Conservation (phyloP, 2,797 vertebrate genomes). For the Paedocypris micromegethes region DNA sequence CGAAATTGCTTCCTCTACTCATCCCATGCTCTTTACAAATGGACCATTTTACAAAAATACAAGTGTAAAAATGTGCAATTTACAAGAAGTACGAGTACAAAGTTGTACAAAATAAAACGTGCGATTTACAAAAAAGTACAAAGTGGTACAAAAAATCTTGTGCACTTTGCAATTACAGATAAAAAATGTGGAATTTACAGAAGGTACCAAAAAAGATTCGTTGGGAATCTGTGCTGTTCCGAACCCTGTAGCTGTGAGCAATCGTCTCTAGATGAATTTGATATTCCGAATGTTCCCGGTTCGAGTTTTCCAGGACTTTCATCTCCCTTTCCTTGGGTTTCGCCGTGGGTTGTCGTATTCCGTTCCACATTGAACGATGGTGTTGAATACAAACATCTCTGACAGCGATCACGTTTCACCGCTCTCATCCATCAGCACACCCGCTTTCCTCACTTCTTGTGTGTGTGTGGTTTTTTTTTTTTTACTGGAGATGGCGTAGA, state of each 20-base stretch:
- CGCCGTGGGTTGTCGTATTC: slow-evolving; percentile 30
- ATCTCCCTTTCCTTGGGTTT: slow-evolving; percentile 32
- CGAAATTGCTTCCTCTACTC: too few relatives aligned
- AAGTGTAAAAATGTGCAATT: too few relatives aligned
- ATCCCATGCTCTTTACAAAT: too few relatives aligned
- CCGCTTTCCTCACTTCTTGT: background rate
- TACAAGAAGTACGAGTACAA: too few relatives aligned
- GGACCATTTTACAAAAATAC: too few relatives aligned
- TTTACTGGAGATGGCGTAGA: slow-evolving; percentile 6
- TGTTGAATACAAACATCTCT: slow-evolving; percentile 28
- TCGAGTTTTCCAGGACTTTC: slow-evolving; percentile 9
- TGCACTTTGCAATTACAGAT: too few relatives aligned
- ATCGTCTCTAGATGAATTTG: slow-evolving; percentile 11
- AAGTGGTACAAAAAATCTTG: too few relatives aligned
- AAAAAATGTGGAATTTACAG: too few relatives aligned
- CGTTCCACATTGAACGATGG: slow-evolving; percentile 31
- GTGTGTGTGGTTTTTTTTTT: background rate
- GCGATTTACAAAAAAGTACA: too few relatives aligned
- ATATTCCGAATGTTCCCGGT: slow-evolving; percentile 19
- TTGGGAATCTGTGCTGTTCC: slow-evolving; percentile 2
- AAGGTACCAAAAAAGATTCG: background rate
- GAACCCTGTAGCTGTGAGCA: slow-evolving; percentile 7
- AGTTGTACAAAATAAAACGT: too few relatives aligned
- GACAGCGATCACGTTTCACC: slow-evolving; percentile 34
- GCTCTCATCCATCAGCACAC: slow-evolving; percentile 39